Evolutionary conservation across 2,888 invertebrate species (phyloP), one percentile per base, ranked within the genome.

Genomic region (Pherbina coryleti): DNA sequence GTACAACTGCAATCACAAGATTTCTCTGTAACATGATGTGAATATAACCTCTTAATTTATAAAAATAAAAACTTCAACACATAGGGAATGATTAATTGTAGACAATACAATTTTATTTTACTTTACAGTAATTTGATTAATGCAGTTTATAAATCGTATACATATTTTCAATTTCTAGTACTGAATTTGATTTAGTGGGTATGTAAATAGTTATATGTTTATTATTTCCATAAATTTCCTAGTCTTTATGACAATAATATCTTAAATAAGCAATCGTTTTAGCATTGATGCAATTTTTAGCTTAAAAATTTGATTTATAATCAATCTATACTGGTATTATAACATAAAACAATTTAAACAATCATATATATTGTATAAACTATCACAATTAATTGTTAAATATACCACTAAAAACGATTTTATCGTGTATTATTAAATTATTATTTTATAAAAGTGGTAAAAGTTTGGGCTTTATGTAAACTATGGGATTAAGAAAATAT

Each of bases 381-480:
- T 69, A 69, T 69, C 69, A 69, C 69, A 69, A 69, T 69, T 28
- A 69, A 51, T 69, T 69, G 69, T 69, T 69, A 60, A 22, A 60
- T 44, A 44, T 44, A 44, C 44, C 14, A 11, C 7, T 44, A 44
- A 44, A 44, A 44, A 44, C 44, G 44, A 44, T 44, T 44, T 7
- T 11, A 44, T 44, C 44, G 44, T 14, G 11, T 44, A 11, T 44
- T 44, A 14, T 11, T 44, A 44, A 11, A 44, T 44, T 11, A 1
- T 14, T 44, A 44, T 44, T 14, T 11, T 44, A 44, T 44, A 44
- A 44, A 44, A 7, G 14, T 44, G 11, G 11, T 44, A 11, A 44
- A 11, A 44, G 44, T 14, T 44, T 44, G 44, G 44, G 44, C 8
- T 51, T 19, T 25, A 49, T 44, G 51, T 69, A 49, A 67, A 67